These are phyloP conservation scores for Dendrocopos noguchii DNA, from an alignment of 2,113 vertebrate species.

Conservation along the genomic window DNA sequence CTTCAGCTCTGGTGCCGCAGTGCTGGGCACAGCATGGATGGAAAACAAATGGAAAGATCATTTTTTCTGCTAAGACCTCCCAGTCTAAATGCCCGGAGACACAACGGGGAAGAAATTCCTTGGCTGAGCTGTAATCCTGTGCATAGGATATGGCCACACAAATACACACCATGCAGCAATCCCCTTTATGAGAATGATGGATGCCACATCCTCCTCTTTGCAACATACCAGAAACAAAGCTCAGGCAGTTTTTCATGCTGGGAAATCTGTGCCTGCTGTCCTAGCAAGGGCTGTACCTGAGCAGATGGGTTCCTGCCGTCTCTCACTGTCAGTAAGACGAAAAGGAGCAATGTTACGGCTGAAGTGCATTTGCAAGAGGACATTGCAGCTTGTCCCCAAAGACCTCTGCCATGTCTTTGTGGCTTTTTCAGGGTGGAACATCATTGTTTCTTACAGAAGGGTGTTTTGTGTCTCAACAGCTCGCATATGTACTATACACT, in stretches of 20 bases:
- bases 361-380: neutral
- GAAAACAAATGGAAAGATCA: constrained; percentile 41
- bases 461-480: neutral
- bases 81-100: constrained; percentile 12
- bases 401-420: neutral
- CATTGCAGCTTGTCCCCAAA: neutral
- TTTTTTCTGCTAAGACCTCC: constrained; percentile 45
- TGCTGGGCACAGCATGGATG: neutral
- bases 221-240: constrained; percentile 21
- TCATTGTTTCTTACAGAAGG: constrained; percentile 16
- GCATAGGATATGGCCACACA: constrained; percentile 30
- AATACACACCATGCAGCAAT: constrained; percentile 16
- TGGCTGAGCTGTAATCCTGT: constrained; percentile 26
- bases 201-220: neutral
- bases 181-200: constrained; percentile 32
- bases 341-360: neutral
- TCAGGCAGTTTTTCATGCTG: neutral
- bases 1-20: constrained; percentile 9
- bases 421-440: constrained; percentile 8
- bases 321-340: constrained; percentile 9
- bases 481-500: neutral
- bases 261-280: constrained; percentile 27
- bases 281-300: neutral
- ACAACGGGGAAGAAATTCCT: constrained; percentile 49
- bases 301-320: constrained; percentile 13